Evolutionary conservation across 2,113 vertebrate genomes (phyloP).

Genomic region (Acanthochromis polyacanthus): DNA sequence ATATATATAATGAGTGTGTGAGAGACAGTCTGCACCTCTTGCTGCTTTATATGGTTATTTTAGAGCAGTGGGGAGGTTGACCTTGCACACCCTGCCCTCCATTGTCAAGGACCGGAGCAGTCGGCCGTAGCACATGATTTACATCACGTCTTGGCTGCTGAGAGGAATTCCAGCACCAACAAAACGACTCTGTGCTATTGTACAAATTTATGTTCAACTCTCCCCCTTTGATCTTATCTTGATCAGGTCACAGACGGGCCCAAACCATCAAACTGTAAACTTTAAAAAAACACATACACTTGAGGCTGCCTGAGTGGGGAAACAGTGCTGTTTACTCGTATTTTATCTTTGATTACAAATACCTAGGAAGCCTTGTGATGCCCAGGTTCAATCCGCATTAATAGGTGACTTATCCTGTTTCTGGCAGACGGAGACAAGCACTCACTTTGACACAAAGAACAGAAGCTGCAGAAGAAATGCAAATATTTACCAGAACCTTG

Average conservation of each 20-base stretch:
- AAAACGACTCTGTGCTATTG: conserved; percentile 16
- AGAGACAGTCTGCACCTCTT: conserved; percentile 17
- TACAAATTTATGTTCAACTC: conserved; percentile 6
- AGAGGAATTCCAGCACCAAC: conserved; percentile 38
- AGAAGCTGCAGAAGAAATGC: conserved; percentile 72
- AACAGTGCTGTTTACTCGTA: background rate
- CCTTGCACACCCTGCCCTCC: conserved; percentile 67
- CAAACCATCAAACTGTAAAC: background rate
- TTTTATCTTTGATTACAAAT: conserved; percentile 24
- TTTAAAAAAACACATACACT: background rate
- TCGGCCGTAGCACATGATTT: conserved; percentile 54
- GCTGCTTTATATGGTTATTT: conserved; percentile 83
- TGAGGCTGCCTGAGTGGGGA: background rate
- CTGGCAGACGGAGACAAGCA: conserved; percentile 26
- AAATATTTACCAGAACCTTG: conserved; percentile 78
- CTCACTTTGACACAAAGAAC: conserved; percentile 69
- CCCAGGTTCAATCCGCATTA: conserved; percentile 6
- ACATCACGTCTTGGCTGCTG: conserved; percentile 44
- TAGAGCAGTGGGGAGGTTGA: conserved; percentile 61
- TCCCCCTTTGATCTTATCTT: background rate
- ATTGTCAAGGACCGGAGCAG: conserved; percentile 59
- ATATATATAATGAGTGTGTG: background rate
- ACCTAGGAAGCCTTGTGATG: background rate
- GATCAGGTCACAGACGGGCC: background rate
- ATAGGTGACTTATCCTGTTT: conserved; percentile 37